Evolutionary conservation across 2,113 vertebrate species (phyloP), one percentile per base, ranked within the genome.

Genomic region (Cariama cristata): DNA sequence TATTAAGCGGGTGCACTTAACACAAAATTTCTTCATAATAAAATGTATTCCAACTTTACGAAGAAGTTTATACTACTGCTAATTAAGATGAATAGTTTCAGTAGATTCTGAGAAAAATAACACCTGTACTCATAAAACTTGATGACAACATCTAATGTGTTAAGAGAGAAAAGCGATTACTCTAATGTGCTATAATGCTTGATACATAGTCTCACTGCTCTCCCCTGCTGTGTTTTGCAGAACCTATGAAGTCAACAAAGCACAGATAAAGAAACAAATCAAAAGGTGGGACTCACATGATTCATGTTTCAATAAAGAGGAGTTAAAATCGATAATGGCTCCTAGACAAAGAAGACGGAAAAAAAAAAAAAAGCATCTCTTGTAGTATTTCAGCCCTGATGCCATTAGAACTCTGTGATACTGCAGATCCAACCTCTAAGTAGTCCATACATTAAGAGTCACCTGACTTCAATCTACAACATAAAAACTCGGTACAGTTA

Each of bases 61-160:
- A 92, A 97, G 44, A 86, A 79, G 23, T 12, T 66, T 93, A 73
- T 59, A 53, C 45, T 73, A 49, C 62, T 93, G 74, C 86, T 97
- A 95, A 97, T 95, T 90, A 96, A 85, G 93, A 94, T 87, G 8
- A 93, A 94, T 79, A 71, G 64, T 86, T 94, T 89, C 75, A 90
- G 86, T 79, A 86, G 68, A 71, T 79, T 85, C 49, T 60, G 82
- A 80, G 83, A 92, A 93, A 95, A 96, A 82, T 69, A 94, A 95
- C 4, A 40, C 66, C 55, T 72, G 52, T 85, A 63, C 42, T 95
- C 96, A 88, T 95, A 96, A 95, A 97, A 92, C 59, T 81, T 83
- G 79, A 94, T 87, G 85, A 94, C 89, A 93, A 91, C 67, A 94
- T 81, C 68, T 92, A 84, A 97, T 91, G 80, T 35, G 64, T 58